Base-by-base conservation (phyloP, 1,140 invertebrate species). In the Lucilia sericata region DNA sequence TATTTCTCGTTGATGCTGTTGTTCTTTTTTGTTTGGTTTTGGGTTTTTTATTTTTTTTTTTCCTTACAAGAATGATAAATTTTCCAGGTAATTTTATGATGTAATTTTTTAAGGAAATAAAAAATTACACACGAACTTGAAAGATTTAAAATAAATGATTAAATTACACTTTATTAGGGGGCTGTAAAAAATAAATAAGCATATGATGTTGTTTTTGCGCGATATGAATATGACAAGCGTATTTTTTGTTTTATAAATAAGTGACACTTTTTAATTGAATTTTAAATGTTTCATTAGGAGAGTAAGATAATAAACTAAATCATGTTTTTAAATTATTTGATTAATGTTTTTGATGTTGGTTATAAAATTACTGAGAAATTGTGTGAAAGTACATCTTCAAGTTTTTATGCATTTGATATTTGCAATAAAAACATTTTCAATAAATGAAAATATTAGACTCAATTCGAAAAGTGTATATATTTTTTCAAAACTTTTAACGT, bases 101-200 rank as follows among this genome's bases (percentile, higher is more conserved):
- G 47, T 49, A 47, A 49, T 80, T 80, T 80, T 80, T 19, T 78
- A 78, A 78, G 36, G n/a, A 42, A 78, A 80, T 47, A 47, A 12
- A 80, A 49, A 14, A 80, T 51, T 70, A 70, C n/a, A 51, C 17
- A 80, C 42, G 47, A 80, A 80, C n/a, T 51, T 49, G 47, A 47
- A 70, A 80, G 76, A 80, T 80, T 80, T 80, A 80, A 49, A 80
- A 49, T 49, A 49, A 80, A 80, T 80, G 36, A 80, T n/a, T 80
- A 80, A 49, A 49, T 80, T 80, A 80, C 76, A 51, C 42, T 80
- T 80, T 80, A 80, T 80, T 49, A 51, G 42, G 17, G 19, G n/a
- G n/a, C 65, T 70, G 55, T n/a, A n/a, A 60, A 60, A n/a, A n/a
- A 60, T 17, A 7, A n/a, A 14, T 60, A 60, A 17, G 14, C 2